phyloP scores from a whole-genome alignment of 2,113 vertebrate genomes.

The Lepus timidus region DNA sequence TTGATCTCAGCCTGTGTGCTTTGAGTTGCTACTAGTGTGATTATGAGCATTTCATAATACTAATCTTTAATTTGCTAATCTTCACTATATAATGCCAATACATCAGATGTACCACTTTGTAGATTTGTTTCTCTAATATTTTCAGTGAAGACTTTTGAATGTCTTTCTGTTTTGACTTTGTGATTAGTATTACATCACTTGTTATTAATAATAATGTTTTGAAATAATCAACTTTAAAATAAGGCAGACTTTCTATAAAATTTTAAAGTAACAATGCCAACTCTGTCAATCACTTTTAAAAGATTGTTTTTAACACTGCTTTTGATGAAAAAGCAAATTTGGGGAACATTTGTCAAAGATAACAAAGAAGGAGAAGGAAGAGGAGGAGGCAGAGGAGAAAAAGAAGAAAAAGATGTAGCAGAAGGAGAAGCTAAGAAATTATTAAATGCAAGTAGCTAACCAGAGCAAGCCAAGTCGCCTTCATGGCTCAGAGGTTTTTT shows the following conservation, averaged over 20 bases:
- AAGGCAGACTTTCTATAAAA: neutral
- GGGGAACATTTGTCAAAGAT: neutral
- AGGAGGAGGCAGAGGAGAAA: rapidly evolving
- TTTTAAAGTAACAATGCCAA: neutral
- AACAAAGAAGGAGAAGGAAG: neutral
- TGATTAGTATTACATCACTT: neutral
- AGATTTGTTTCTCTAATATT: neutral
- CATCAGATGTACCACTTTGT: neutral
- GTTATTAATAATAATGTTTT: neutral
- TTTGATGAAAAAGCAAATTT: neutral
- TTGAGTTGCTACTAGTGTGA: neutral
- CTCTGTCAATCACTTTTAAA: neutral
- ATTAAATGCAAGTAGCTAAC: neutral
- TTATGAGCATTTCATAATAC: neutral
- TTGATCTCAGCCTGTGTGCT: neutral
- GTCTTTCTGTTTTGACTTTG: neutral
- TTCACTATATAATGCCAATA: neutral
- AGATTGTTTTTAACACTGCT: neutral
- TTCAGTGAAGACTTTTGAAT: neutral
- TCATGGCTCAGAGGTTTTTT: neutral
- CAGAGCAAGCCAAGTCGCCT: neutral
- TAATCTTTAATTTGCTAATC: neutral
- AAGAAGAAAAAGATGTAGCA: rapidly evolving
- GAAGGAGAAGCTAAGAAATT: neutral
- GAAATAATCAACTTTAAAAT: neutral